phyloP scores from a whole-genome alignment of 2,888 invertebrate genomes.

The Athalia rosae region DNA sequence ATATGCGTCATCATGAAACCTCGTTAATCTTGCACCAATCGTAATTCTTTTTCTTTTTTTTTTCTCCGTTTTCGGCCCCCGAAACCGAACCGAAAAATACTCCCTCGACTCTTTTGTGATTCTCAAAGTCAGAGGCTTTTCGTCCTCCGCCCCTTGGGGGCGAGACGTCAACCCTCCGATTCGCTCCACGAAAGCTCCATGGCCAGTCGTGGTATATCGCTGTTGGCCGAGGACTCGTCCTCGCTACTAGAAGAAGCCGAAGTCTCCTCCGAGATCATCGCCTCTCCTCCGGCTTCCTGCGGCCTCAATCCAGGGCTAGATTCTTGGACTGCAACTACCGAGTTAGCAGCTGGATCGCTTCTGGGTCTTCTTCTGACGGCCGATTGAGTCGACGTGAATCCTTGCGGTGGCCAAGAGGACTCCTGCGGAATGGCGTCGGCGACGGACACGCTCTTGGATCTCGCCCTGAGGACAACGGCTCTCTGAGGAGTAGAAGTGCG shows the following conservation, averaged over 20 bases:
- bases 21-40: too few relatives aligned
- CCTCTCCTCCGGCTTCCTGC: slow-evolving; percentile 82
- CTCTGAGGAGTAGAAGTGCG: slow-evolving; percentile 56
- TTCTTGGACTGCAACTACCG: slow-evolving; percentile 68
- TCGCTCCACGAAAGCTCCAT: slow-evolving; percentile 60
- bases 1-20: too few relatives aligned
- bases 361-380: slow-evolving; percentile 61
- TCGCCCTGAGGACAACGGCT: slow-evolving; percentile 57
- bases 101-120: not conserved
- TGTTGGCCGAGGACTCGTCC: slow-evolving; percentile 67
- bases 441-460: slow-evolving; percentile 69
- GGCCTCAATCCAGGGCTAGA: slow-evolving; percentile 77
- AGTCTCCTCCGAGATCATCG: slow-evolving; percentile 79
- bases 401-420: slow-evolving; percentile 60
- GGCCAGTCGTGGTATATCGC: slow-evolving; percentile 67
- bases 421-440: slow-evolving; percentile 55
- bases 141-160: slow-evolving; percentile 18
- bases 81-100: not conserved
- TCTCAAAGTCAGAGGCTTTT: slow-evolving; percentile 35
- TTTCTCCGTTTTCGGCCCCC: not conserved
- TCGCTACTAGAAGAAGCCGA: slow-evolving; percentile 71
- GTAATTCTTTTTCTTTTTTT: not conserved
- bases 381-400: slow-evolving; percentile 66
- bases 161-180: slow-evolving; percentile 49
- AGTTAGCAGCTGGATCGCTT: slow-evolving; percentile 69